phyloP scores from a whole-genome alignment of 2,888 invertebrate genomes.

The Hyposoter dolosus region DNA sequence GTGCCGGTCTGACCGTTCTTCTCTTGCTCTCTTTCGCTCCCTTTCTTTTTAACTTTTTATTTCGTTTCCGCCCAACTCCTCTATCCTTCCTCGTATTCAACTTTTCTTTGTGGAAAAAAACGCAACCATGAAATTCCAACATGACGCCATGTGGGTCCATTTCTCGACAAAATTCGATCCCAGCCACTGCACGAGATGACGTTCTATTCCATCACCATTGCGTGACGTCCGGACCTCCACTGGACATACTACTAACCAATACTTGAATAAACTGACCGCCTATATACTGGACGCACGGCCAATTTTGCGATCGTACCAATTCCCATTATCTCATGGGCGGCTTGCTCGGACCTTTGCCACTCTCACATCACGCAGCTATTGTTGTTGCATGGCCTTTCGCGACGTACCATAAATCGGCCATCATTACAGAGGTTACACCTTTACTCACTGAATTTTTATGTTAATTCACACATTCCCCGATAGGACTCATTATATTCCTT shows the following conservation, averaged over 20 bases:
- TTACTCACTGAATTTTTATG: not conserved
- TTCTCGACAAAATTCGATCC: constrained; percentile 22
- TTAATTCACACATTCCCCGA: not conserved
- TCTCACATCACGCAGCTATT: constrained; percentile 50
- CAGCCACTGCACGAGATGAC: not conserved
- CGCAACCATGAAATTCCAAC: not conserved
- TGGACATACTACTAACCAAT: constrained; percentile 32
- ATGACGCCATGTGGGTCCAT: not conserved
- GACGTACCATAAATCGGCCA: not conserved
- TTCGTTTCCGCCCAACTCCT: constrained; percentile 38
- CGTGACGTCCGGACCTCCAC: constrained; percentile 35
- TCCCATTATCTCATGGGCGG: constrained; percentile 65
- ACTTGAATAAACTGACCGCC: constrained; percentile 70
- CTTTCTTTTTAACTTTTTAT: not conserved
- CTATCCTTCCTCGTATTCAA: not conserved
- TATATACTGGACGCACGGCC: constrained; percentile 72
- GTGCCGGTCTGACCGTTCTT: constrained; percentile 35
- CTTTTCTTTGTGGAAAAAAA: constrained; percentile 18
- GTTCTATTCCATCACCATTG: not conserved
- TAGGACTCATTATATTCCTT: not conserved
- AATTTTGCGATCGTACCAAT: constrained; percentile 76
- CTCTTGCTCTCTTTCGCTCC: constrained; percentile 1
- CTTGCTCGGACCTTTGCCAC: constrained; percentile 28
- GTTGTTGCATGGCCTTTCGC: constrained; percentile 43
- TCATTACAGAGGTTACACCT: not conserved